Base-by-base conservation (phyloP, 2,888 invertebrate genomes). In the Clepsis dumicolana region DNA sequence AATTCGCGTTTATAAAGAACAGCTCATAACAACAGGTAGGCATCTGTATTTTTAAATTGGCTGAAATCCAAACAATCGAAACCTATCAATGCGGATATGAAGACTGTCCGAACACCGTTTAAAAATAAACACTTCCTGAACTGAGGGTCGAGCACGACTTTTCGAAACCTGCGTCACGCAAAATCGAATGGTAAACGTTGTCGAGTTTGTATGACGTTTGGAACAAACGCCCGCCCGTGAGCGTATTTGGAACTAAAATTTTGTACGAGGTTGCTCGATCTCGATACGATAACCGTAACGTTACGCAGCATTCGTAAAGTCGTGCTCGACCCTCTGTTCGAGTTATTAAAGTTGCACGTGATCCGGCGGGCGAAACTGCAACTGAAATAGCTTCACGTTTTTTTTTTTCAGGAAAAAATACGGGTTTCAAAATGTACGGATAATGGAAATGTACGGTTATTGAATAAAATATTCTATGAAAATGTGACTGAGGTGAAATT, bases 321-420 rank as follows among this genome's bases (percentile, higher is more conserved):
- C n/a, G n/a, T n/a, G n/a, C n/a, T n/a, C n/a, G n/a, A n/a, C n/a
- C n/a, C 10, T 73, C 72, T 75, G 71, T 54, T 54, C 50, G 53
- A 44, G 74, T 77, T 82, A 87, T 85, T 85, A 87, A 85, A 81
- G 77, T 82, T 86, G 77, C 85, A 83, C 72, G 65, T 77, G 75
- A 65, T 71, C 70, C 76, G 74, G 66, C 74, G 59, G 71, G 10
- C 2, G n/a, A 59, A 59, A 57, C 67, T 24, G 68, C 62, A 25
- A 35, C 73, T 71, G 73, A 79, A 80, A 84, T 83, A 80, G 78
- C 41, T 4, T 10, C n/a, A 52, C n/a, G n/a, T n/a, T 25, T 32
- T 3, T 7, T 5, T 27, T 63, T 67, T 48, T 29, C 24, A 32
- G 29, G 48, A 50, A 67, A n/a, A 56, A 50, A 57, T 57, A 29